Percentiles rank a stretch among this genome's conserved stretches.
Evolutionary conservation across 2,888 invertebrate genomes (phyloP).

Genomic region (Parelbella ahira): DNA sequence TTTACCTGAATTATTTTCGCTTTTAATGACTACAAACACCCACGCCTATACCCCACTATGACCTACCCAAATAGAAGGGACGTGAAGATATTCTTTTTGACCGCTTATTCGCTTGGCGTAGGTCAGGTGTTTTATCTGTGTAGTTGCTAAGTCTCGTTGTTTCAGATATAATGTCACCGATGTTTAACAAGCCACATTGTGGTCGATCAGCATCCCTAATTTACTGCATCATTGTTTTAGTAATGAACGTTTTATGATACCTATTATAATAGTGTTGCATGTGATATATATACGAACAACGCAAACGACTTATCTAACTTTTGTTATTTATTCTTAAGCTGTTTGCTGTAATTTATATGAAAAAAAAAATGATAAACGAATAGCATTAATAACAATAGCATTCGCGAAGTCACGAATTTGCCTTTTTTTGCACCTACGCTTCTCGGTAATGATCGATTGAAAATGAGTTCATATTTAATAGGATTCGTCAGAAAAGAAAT

Average conservation of each 20-base stretch:
- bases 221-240: slow-evolving; percentile 33
- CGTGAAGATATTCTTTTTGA: too few species aligned
- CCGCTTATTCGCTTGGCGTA: slow-evolving; percentile 3
- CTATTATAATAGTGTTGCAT: not conserved
- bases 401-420: slow-evolving; percentile 2
- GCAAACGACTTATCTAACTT: not conserved
- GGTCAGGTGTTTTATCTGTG: not conserved
- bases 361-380: too few species aligned
- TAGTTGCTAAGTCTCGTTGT: slow-evolving; percentile 21
- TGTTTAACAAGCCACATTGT: slow-evolving; percentile 40
- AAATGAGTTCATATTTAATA: slow-evolving; percentile 18
- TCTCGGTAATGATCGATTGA: slow-evolving; percentile 9
- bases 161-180: slow-evolving; percentile 25
- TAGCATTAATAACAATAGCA: not conserved
- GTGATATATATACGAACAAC: slow-evolving; percentile 3
- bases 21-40: too few species aligned
- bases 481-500: slow-evolving; percentile 13
- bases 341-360: slow-evolving; percentile 5
- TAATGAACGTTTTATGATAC: slow-evolving; percentile 13
- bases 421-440: slow-evolving; percentile 7
- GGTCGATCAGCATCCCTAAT: slow-evolving; percentile 39
- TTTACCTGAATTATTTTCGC: too few species aligned
- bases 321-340: slow-evolving; percentile 1
- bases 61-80: too few species aligned
- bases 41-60: too few species aligned